These are phyloP conservation scores for Telmatherina bonti DNA, from an alignment of 2,797 vertebrate genomes.

Conservation along the genomic window DNA sequence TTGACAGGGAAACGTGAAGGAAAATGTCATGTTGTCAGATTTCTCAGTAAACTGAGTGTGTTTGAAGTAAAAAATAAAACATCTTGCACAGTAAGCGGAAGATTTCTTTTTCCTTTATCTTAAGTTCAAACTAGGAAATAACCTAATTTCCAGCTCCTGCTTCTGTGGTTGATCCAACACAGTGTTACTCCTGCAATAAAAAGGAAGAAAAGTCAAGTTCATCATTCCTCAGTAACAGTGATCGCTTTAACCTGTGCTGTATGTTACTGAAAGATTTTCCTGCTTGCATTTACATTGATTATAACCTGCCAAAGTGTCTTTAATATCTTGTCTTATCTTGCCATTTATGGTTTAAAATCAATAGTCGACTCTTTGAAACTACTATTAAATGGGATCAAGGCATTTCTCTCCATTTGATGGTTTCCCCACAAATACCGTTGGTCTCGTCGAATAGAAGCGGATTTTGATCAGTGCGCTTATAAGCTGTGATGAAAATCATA, in stretches of 20 bases:
- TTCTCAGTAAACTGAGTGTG: too few relatives aligned
- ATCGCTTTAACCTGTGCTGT: not conserved
- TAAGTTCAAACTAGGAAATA: not conserved
- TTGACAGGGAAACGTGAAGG: too few relatives aligned
- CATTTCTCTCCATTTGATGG: not conserved
- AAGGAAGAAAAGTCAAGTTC: too few relatives aligned
- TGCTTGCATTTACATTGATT: not conserved
- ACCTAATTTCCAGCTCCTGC: not conserved
- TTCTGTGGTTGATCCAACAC: too few relatives aligned
- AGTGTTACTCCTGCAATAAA: too few relatives aligned
- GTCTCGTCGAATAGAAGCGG: not conserved
- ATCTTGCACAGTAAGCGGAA: too few relatives aligned
- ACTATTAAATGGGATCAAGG: not conserved
- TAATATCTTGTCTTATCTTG: not conserved
- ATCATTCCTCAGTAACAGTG: too few relatives aligned
- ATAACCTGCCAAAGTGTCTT: not conserved
- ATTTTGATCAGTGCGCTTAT: conserved; percentile 2
- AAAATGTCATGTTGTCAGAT: too few relatives aligned
- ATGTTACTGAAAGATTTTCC: not conserved
- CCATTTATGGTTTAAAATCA: not conserved
- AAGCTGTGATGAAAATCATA: conserved; percentile 8
- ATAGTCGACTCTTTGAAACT: not conserved
- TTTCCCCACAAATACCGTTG: not conserved
- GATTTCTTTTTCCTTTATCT: too few relatives aligned
- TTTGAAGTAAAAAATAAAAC: too few relatives aligned